phyloP scores from a whole-genome alignment of 2,888 invertebrate genomes.

The Pseudoips prasinana region DNA sequence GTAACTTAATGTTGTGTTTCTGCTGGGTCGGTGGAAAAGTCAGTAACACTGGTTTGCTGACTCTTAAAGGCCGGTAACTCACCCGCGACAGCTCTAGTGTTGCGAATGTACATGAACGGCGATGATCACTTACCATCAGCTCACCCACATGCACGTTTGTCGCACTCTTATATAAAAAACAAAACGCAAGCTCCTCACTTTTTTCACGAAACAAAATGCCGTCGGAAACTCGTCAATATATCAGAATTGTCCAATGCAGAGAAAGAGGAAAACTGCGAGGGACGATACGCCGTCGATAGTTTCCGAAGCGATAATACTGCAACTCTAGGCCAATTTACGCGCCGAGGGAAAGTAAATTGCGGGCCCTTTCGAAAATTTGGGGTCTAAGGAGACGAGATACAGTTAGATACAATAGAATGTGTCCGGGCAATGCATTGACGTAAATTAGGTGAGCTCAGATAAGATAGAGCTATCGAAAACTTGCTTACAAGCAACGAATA shows the following conservation, averaged over 20 bases:
- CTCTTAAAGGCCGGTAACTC: too few species aligned
- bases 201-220: constrained; percentile 43
- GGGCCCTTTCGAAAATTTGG: constrained; percentile 31
- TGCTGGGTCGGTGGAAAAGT: too few species aligned
- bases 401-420: constrained; percentile 16
- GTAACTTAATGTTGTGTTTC: too few species aligned
- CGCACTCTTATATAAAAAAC: too few species aligned
- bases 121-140: too few species aligned
- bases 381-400: constrained; percentile 31
- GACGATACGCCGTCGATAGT: constrained; percentile 40
- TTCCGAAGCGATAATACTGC: constrained; percentile 47
- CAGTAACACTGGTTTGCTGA: too few species aligned
- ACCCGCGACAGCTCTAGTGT: too few species aligned
- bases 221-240: constrained; percentile 56
- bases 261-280: constrained; percentile 37
- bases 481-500: constrained; percentile 9
- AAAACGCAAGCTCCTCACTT: constrained; percentile 16
- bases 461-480: constrained; percentile 13
- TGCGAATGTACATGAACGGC: too few species aligned
- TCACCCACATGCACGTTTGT: too few species aligned
- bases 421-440: constrained; percentile 18
- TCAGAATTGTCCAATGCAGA: constrained; percentile 46
- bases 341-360: constrained; percentile 45
- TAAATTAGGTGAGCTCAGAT: constrained; percentile 21
- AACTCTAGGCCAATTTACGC: constrained; percentile 50